Conservation (phyloP, 2,797 vertebrate genomes). For the Chloroceryle inda region DNA sequence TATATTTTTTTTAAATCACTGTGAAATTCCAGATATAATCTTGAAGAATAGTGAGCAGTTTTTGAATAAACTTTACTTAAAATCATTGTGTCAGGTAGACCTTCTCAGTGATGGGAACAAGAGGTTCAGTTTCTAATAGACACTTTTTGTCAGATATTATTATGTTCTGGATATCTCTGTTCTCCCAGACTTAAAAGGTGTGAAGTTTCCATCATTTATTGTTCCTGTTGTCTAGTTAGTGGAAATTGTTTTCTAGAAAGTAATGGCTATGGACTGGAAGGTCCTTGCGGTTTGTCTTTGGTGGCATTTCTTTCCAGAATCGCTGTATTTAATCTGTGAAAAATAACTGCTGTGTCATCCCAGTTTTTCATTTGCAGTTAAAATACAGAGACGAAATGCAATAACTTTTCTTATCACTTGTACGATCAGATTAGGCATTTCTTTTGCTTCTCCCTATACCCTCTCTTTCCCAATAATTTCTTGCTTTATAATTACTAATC, state of each 20-base stretch:
- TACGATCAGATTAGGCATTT: not conserved
- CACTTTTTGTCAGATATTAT: not conserved
- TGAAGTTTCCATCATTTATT: not conserved
- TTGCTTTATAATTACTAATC: not conserved
- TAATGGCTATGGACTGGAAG: not conserved
- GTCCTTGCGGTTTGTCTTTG: not conserved
- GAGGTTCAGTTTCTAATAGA: not conserved
- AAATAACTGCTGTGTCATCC: not conserved
- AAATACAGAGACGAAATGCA: not conserved
- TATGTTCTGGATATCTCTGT: not conserved
- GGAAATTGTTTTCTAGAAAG: not conserved
- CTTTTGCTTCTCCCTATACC: not conserved
- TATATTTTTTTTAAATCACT: slow-evolving; percentile 22
- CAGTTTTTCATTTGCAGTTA: not conserved
- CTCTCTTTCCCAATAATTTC: not conserved
- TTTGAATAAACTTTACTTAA: not conserved
- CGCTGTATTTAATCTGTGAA: not conserved
- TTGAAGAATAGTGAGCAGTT: not conserved
- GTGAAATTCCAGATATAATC: not conserved
- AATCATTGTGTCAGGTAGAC: not conserved
- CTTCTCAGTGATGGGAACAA: not conserved
- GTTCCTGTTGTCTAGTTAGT: not conserved
- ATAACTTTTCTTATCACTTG: not conserved
- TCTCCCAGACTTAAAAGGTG: not conserved
- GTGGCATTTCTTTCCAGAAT: not conserved